These are phyloP conservation scores for Prorops nasuta DNA, from an alignment of 1,140 invertebrate genomes.

Conservation along the genomic window DNA sequence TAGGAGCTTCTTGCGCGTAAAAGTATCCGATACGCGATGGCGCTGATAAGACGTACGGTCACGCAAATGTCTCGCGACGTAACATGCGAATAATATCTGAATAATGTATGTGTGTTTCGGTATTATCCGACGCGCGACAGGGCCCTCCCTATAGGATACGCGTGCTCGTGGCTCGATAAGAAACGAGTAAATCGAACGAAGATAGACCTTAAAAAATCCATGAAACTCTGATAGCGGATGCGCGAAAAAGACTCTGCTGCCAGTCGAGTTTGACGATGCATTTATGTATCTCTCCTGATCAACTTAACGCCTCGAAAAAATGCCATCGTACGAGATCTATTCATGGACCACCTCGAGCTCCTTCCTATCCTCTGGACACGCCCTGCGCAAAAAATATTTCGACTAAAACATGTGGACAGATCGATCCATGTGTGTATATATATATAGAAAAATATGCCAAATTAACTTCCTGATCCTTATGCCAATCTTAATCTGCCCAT, in stretches of 20 bases:
- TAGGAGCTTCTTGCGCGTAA: no score
- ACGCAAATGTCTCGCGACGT: slow-evolving; percentile 27
- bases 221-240: no score
- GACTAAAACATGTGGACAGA: no score
- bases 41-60: slow-evolving; percentile 29
- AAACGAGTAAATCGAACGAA: slow-evolving; percentile 4
- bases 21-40: slow-evolving; percentile 37
- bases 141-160: slow-evolving; percentile 1
- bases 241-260: no score
- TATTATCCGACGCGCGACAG: slow-evolving; percentile 28
- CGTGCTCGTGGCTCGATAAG: not conserved
- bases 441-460: no score
- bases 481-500: no score
- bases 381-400: no score
- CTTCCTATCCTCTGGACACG: no score
- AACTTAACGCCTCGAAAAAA: slow-evolving; percentile 1
- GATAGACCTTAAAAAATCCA: no score
- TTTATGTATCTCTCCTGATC: slow-evolving; percentile 44
- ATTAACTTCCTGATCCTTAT: no score
- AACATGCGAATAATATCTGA: slow-evolving; percentile 42
- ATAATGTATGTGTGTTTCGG: slow-evolving; percentile 42
- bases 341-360: no score
- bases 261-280: slow-evolving; percentile 34
- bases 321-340: slow-evolving; percentile 22
- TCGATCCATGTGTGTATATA: no score